phyloP scores from a whole-genome alignment of 2,797 vertebrate genomes.

The Galago senegalensis region DNA sequence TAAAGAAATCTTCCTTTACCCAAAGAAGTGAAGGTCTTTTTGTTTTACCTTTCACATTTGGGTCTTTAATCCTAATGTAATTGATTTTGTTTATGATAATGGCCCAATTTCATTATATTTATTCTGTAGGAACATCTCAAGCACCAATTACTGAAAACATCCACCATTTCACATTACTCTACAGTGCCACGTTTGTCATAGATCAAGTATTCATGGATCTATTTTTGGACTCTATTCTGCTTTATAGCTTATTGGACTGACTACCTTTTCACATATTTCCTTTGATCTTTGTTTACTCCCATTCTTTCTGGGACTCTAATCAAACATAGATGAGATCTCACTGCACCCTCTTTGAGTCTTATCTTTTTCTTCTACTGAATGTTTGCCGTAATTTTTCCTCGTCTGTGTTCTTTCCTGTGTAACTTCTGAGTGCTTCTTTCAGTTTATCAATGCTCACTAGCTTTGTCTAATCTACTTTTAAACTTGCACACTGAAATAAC shows the following conservation, averaged over 20 bases:
- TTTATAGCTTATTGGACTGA: background rate
- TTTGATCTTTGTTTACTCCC: background rate
- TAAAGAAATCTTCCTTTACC: conserved; percentile 25
- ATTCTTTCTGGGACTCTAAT: background rate
- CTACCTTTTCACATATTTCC: background rate
- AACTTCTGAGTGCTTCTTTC: background rate
- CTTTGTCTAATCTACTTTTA: background rate
- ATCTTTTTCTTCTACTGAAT: background rate
- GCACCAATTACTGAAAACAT: conserved; percentile 19
- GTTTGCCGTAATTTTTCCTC: background rate
- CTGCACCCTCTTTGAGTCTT: background rate
- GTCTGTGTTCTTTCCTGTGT: background rate
- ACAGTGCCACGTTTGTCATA: background rate
- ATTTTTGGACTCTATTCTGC: background rate
- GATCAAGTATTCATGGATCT: background rate
- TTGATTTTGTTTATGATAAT: conserved; percentile 2
- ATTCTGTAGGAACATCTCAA: background rate
- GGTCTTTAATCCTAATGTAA: background rate
- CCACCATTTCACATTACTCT: background rate
- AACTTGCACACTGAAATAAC: background rate
- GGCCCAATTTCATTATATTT: conserved; percentile 12
- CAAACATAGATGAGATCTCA: conserved; percentile 11
- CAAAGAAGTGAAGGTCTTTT: background rate
- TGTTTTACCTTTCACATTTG: conserved; percentile 25
- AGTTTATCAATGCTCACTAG: background rate